phyloP scores from a whole-genome alignment of 2,888 invertebrate species.

The Chouioia cunea region DNA sequence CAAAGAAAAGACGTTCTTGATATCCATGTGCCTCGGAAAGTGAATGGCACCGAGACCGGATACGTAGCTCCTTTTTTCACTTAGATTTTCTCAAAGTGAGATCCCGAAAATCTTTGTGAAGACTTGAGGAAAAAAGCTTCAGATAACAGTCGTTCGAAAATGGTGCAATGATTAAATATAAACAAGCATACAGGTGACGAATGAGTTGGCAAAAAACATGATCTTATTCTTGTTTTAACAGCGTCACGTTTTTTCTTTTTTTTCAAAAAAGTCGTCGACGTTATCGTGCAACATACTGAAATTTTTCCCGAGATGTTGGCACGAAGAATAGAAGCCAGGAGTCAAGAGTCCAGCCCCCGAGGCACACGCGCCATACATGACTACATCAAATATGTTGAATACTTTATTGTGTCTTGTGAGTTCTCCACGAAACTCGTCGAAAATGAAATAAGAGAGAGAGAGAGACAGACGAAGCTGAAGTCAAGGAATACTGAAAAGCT shows the following conservation, averaged over 20 bases:
- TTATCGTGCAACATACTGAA: constrained; percentile 57
- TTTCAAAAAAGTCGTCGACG: constrained; percentile 54
- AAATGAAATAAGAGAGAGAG: constrained; percentile 4
- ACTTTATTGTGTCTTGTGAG: constrained; percentile 20
- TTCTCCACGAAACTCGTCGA: neutral
- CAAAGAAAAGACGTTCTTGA: constrained; percentile 11
- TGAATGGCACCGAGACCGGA: neutral
- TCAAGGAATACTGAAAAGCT: neutral
- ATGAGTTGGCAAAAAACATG: constrained; percentile 29
- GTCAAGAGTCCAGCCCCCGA: constrained; percentile 11
- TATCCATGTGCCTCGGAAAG: constrained; percentile 3
- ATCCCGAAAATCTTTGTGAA: constrained; percentile 23
- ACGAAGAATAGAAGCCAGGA: constrained; percentile 21
- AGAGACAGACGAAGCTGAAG: neutral
- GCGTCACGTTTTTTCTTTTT: constrained; percentile 48
- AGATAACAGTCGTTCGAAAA: constrained; percentile 15
- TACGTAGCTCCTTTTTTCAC: constrained; percentile 56
- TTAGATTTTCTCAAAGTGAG: constrained; percentile 58
- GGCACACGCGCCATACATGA: neutral
- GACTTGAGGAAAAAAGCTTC: constrained; percentile 26
- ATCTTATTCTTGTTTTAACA: constrained; percentile 51
- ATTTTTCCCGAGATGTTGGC: constrained; percentile 52
- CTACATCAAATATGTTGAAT: constrained; percentile 32
- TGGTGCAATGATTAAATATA: neutral
- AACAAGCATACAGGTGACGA: constrained; percentile 20